phyloP scores from a whole-genome alignment of 2,888 invertebrate genomes.

The Panzeria rudis region DNA sequence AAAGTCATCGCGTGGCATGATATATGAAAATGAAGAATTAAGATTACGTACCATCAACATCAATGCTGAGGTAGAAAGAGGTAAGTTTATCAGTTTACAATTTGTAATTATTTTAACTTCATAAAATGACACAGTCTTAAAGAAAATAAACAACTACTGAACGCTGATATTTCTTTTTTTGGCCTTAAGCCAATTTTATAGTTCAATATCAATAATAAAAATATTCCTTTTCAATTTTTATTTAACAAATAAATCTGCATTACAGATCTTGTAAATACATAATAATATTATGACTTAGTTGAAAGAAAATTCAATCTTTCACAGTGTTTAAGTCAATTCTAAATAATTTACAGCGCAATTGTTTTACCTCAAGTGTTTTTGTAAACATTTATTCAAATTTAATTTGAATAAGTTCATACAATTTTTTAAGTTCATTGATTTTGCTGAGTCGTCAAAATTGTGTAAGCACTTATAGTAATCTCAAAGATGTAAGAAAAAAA shows the following conservation, averaged over 20 bases:
- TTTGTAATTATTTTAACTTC: neutral
- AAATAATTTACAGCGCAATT: conserved; percentile 18
- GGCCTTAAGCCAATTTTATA: conserved; percentile 25
- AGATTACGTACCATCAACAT: conserved; percentile 95
- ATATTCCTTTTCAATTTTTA: neutral
- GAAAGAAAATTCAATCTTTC: neutral
- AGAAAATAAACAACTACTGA: conserved; percentile 19
- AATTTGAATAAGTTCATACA: neutral
- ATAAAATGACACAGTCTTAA: conserved; percentile 28
- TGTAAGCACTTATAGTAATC: neutral
- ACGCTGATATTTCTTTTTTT: neutral
- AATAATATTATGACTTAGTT: conserved; percentile 3
- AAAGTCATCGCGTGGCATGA: conserved; percentile 95
- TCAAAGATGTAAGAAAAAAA: too few species aligned
- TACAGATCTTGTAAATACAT: conserved; percentile 22
- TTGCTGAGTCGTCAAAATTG: neutral
- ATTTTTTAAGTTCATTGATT: neutral
- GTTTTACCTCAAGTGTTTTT: conserved; percentile 13
- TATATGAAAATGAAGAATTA: conserved; percentile 96
- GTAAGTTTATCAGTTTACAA: conserved; percentile 84
- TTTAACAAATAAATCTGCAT: neutral
- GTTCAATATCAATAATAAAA: neutral
- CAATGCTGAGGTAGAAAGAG: conserved; percentile 96
- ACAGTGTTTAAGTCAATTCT: conserved; percentile 9
- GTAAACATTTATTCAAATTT: conserved; percentile 6